These are phyloP conservation scores for Polyommatus iphigenia DNA, from an alignment of 2,888 invertebrate genomes.

Conservation along the genomic window DNA sequence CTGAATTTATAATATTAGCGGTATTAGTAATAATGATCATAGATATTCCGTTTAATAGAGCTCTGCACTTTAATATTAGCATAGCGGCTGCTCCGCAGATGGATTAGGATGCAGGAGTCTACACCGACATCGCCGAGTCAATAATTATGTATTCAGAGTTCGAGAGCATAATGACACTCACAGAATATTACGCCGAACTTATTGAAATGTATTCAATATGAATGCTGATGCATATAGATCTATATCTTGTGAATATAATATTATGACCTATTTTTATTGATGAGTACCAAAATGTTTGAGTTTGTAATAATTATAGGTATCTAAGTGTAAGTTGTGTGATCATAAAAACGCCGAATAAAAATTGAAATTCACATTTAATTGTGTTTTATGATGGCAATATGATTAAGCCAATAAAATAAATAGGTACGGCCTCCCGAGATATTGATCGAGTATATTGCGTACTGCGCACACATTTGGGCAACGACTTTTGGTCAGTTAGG, in stretches of 20 bases:
- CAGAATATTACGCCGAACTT: conserved; percentile 26
- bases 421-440: no score
- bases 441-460: no score
- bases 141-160: conserved; percentile 27
- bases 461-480: no score
- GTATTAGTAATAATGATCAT: neutral
- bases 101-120: conserved; percentile 27
- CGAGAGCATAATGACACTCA: conserved; percentile 26
- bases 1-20: neutral
- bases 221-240: neutral
- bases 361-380: no score
- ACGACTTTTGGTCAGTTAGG: no score
- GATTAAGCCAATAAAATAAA: no score
- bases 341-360: no score
- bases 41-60: conserved; percentile 22
- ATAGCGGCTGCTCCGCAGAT: conserved; percentile 26
- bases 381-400: no score
- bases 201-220: conserved; percentile 22
- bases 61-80: conserved; percentile 29
- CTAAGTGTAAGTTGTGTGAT: no score
- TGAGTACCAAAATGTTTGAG: no score
- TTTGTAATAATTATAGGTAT: no score
- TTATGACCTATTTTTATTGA: neutral
- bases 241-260: neutral
- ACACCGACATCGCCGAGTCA: conserved; percentile 20